Conservation (phyloP, 2,797 vertebrate genomes). For the Melanotaenia trifasciata region DNA sequence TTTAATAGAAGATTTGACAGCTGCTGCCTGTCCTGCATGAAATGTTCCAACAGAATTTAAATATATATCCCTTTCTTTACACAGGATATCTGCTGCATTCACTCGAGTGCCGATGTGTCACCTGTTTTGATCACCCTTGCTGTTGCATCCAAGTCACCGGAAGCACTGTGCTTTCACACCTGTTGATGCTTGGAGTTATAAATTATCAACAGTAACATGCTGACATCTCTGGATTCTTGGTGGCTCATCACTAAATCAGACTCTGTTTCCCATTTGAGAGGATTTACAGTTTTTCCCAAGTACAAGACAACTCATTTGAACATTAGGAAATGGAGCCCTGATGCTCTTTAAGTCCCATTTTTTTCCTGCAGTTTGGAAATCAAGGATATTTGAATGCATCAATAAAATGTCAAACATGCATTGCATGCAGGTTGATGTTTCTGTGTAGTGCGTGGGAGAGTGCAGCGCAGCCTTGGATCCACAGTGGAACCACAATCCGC, state of each 20-base stretch:
- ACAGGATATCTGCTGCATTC: constrained; percentile 44
- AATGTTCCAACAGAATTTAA: neutral
- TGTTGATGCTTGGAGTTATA: constrained; percentile 8
- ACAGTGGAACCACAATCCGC: constrained; percentile 70
- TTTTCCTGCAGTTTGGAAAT: constrained; percentile 1
- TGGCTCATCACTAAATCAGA: constrained; percentile 24
- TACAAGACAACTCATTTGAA: constrained; percentile 24
- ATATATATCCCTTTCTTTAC: constrained; percentile 27
- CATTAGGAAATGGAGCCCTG: constrained; percentile 28
- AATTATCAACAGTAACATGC: constrained; percentile 41
- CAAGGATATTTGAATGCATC: constrained; percentile 4
- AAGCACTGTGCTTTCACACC: neutral
- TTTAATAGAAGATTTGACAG: neutral
- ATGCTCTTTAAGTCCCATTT: neutral
- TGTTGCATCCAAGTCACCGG: neutral
- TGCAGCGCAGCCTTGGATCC: constrained; percentile 78
- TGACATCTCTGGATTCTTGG: constrained; percentile 25
- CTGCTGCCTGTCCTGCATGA: neutral
- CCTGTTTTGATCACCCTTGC: constrained; percentile 6
- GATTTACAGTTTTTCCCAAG: constrained; percentile 6
- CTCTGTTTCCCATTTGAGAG: constrained; percentile 1
- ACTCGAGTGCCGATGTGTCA: neutral
- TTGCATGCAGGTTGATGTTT: constrained; percentile 56
- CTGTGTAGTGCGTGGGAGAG: constrained; percentile 50
- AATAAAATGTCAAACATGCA: neutral